A percentile compares a stretch with the other conserved stretches of the same genome.
Conservation (phyloP, 2,888 invertebrate species). For the Eilema sororculum region DNA sequence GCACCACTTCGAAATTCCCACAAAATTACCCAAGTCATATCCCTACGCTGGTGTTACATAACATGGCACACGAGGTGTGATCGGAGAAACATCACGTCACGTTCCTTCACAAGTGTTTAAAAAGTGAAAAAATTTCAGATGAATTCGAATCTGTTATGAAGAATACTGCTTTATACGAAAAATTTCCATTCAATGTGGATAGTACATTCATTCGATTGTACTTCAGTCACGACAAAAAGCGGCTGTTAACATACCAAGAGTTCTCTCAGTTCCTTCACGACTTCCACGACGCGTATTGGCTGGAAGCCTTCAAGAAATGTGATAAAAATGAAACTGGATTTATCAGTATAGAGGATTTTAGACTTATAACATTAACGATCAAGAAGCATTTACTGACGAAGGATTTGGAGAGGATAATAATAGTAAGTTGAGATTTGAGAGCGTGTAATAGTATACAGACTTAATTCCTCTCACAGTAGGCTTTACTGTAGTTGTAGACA, state of each 20-base stretch:
- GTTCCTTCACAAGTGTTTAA: no score
- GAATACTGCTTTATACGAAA: conserved; percentile 96
- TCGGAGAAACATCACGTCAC: no score
- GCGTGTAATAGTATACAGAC: not conserved
- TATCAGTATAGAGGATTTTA: conserved; percentile 97
- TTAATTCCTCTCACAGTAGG: no score
- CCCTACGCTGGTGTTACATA: no score
- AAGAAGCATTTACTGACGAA: conserved; percentile 98
- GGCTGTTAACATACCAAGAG: conserved; percentile 96
- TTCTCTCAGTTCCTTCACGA: conserved; percentile 99
- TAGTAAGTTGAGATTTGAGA: conserved; percentile 88
- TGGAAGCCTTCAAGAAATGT: conserved; percentile 97
- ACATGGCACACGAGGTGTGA: no score
- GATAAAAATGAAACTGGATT: conserved; percentile 96
- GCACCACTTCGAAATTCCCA: no score
- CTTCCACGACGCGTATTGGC: conserved; percentile 99
- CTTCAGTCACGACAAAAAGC: conserved; percentile 97
- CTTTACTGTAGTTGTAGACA: no score
- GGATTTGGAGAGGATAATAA: conserved; percentile 96
- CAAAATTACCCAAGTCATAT: not conserved
- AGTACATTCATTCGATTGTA: conserved; percentile 97
- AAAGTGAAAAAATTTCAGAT: conserved; percentile 84
- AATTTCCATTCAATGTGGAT: conserved; percentile 98
- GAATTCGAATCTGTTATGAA: conserved; percentile 98
- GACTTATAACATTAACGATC: conserved; percentile 96